A percentile compares a stretch with the other conserved stretches of the same genome.
phyloP scores from a whole-genome alignment of 92 coral and sea anemone genomes.

The Zoanthus sociatus region DNA sequence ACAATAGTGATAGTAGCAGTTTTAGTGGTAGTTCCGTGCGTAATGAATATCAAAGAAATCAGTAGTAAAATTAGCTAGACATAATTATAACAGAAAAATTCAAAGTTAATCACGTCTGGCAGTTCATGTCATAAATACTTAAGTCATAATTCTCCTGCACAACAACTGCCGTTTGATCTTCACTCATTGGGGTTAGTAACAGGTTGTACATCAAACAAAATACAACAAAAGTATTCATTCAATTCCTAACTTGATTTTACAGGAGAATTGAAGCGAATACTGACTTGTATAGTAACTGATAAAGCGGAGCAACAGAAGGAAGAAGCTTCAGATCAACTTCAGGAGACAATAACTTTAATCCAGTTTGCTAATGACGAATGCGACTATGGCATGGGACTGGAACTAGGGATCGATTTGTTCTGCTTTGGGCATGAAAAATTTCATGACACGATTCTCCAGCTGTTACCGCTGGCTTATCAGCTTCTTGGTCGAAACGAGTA shows the following conservation, averaged over 20 bases:
- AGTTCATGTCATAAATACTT: background rate
- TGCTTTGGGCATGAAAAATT: conserved; percentile 93
- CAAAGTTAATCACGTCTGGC: background rate
- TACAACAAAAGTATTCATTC: background rate
- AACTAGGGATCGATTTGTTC: conserved; percentile 92
- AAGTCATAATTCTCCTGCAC: background rate
- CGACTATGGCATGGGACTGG: conserved; percentile 99
- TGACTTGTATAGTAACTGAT: conserved; percentile 74
- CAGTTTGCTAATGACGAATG: conserved; percentile 99
- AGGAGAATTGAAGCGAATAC: conserved; percentile 89
- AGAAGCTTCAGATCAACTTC: conserved; percentile 87
- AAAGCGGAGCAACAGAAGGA: conserved; percentile 76
- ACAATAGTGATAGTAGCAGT: background rate
- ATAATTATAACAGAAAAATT: background rate
- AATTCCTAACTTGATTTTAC: conserved; percentile 9
- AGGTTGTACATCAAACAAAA: background rate
- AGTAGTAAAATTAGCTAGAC: background rate
- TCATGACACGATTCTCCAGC: conserved; percentile 76
- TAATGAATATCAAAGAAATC: too few relatives aligned
- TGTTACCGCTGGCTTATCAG: conserved; percentile 89
- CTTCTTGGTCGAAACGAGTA: conserved; percentile 79
- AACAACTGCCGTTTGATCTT: background rate
- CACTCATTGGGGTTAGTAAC: too few relatives aligned
- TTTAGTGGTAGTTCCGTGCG: background rate
- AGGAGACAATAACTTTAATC: conserved; percentile 88